Conservation (phyloP, 23 tunicate species). For the Styela clava region DNA sequence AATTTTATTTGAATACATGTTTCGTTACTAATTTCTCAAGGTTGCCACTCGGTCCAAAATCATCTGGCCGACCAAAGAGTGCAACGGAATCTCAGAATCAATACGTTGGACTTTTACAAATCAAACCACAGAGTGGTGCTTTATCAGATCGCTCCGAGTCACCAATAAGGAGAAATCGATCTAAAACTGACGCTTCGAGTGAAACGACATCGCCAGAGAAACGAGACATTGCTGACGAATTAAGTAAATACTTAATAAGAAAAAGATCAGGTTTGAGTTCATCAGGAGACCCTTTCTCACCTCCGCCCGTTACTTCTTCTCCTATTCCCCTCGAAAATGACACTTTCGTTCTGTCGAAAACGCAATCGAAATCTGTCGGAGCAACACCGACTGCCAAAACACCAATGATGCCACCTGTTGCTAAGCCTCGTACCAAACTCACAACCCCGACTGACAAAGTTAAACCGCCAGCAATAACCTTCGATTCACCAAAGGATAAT, state of each 20-base stretch:
- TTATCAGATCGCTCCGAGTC: background rate
- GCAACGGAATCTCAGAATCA: background rate
- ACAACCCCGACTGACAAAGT: background rate
- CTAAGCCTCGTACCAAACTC: conserved; percentile 17
- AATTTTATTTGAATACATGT: background rate
- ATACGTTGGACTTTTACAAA: background rate
- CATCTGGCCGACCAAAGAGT: background rate
- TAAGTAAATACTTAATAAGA: background rate
- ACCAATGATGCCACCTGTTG: conserved; percentile 20
- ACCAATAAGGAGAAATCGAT: background rate
- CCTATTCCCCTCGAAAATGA: background rate
- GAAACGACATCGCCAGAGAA: background rate
- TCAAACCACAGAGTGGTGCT: background rate
- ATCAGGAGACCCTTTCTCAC: background rate
- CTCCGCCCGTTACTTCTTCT: background rate
- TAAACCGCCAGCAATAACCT: background rate
- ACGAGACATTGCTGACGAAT: background rate
- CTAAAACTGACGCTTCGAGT: background rate
- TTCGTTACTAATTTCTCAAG: background rate
- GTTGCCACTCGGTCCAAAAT: background rate
- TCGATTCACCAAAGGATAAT: background rate
- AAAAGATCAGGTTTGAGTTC: conserved; percentile 3
- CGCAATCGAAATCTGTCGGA: background rate
- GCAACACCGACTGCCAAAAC: conserved; percentile 6
- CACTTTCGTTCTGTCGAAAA: background rate